Conservation (phyloP, 2,797 vertebrate genomes). For the Thalassophryne amazonica region DNA sequence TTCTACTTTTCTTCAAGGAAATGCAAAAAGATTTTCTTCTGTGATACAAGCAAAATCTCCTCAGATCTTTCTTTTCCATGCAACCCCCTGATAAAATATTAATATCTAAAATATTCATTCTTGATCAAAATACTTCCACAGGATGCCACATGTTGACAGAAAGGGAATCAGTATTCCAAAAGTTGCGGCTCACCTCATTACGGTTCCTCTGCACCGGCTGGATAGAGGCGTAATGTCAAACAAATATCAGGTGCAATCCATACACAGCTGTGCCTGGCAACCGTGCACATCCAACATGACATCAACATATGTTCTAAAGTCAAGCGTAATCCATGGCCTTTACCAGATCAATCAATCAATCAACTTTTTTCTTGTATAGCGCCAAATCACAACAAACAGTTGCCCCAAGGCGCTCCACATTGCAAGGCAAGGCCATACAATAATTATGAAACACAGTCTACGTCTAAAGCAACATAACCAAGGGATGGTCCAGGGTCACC, state of each 20-base stretch:
- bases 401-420: too few species aligned
- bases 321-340: constrained; percentile 56
- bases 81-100: too few species aligned
- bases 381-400: too few species aligned
- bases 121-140: constrained; percentile 17
- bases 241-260: constrained; percentile 9
- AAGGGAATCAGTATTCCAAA: constrained; percentile 32
- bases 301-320: constrained; percentile 57
- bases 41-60: constrained; percentile 20
- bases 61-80: constrained; percentile 15
- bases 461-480: too few species aligned
- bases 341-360: too few species aligned
- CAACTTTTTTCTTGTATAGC: too few species aligned
- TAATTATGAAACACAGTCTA: too few species aligned
- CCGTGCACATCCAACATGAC: constrained; percentile 7
- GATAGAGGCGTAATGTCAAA: constrained; percentile 15
- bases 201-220: constrained; percentile 16
- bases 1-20: background rate
- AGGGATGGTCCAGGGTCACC: too few species aligned
- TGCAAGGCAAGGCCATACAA: too few species aligned
- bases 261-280: background rate
- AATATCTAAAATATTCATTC: constrained; percentile 25
- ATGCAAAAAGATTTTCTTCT: background rate
- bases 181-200: constrained; percentile 38
- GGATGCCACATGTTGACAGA: constrained; percentile 37